These are phyloP conservation scores for Schizaphis graminum DNA, from an alignment of 2,888 invertebrate genomes.

Conservation along the genomic window DNA sequence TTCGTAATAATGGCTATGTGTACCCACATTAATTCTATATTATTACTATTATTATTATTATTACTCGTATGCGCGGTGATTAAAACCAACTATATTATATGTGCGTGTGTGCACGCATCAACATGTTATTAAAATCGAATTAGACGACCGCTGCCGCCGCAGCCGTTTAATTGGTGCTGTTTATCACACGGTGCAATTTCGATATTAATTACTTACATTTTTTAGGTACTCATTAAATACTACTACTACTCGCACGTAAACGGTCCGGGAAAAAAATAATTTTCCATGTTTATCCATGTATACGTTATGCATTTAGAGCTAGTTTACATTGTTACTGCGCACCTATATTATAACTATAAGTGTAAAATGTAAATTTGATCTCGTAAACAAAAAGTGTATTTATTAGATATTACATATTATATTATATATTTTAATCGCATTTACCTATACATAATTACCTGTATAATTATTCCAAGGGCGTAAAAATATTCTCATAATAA, in stretches of 20 bases:
- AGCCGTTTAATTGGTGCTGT: not conserved
- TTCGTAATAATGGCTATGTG: not conserved
- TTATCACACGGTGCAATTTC: not conserved
- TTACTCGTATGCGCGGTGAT: not conserved
- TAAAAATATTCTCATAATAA: not conserved
- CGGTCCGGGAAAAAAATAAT: not conserved
- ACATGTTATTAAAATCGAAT: slow-evolving; percentile 16
- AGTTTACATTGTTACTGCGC: not conserved
- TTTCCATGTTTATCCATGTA: not conserved
- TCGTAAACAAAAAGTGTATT: not conserved
- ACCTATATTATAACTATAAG: too few species aligned
- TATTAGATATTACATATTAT: not conserved
- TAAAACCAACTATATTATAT: not conserved
- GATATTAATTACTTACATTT: slow-evolving; percentile 20
- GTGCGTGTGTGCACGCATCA: not conserved
- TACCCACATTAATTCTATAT: not conserved
- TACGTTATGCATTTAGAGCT: not conserved
- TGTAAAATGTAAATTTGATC: not conserved
- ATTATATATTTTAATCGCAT: not conserved
- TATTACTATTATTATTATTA: not conserved
- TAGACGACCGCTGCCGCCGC: not conserved
- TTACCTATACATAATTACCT: not conserved
- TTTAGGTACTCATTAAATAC: not conserved
- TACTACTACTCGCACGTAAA: not conserved
- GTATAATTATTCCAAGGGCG: not conserved